phyloP scores from a whole-genome alignment of 1,140 invertebrate genomes.

The Dendroctonus ponderosae region DNA sequence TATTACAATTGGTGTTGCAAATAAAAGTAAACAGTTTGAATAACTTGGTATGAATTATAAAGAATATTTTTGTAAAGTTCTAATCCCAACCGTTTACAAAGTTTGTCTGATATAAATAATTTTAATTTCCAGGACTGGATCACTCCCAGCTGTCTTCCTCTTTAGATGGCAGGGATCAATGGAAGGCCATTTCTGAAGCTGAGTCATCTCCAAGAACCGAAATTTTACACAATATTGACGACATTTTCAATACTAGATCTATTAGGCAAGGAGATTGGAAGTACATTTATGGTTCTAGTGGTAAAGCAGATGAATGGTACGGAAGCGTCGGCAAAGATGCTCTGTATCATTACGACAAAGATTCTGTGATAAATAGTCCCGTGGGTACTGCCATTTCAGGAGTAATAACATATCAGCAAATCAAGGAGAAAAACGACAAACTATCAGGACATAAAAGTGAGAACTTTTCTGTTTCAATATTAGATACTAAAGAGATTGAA shows the following conservation, averaged over 20 bases:
- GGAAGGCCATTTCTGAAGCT: conserved; percentile 60
- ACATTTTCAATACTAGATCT: conserved; percentile 59
- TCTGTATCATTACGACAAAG: conserved; percentile 50
- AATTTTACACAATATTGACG: conserved; percentile 73
- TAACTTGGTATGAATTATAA: no score
- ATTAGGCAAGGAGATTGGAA: conserved; percentile 71
- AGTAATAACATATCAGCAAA: conserved; percentile 51
- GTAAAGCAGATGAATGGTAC: conserved; percentile 58
- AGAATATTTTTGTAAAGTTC: no score
- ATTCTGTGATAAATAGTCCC: conserved; percentile 55
- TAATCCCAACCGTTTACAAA: no score
- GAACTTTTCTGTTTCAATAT: conserved; percentile 39
- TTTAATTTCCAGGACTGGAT: conserved; percentile 35
- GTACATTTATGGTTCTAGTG: conserved; percentile 64
- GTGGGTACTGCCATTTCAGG: conserved; percentile 53
- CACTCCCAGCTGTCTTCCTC: conserved; percentile 34
- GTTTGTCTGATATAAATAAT: no score
- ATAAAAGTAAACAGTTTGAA: no score
- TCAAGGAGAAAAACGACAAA: conserved; percentile 43
- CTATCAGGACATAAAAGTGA: conserved; percentile 13
- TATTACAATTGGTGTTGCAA: no score
- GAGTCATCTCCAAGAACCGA: conserved; percentile 58
- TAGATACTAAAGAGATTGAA: conserved; percentile 49
- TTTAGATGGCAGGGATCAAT: conserved; percentile 72
- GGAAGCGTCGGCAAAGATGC: conserved; percentile 56